phyloP scores from a whole-genome alignment of 2,888 invertebrate genomes.

The Sclerodermus sp. region DNA sequence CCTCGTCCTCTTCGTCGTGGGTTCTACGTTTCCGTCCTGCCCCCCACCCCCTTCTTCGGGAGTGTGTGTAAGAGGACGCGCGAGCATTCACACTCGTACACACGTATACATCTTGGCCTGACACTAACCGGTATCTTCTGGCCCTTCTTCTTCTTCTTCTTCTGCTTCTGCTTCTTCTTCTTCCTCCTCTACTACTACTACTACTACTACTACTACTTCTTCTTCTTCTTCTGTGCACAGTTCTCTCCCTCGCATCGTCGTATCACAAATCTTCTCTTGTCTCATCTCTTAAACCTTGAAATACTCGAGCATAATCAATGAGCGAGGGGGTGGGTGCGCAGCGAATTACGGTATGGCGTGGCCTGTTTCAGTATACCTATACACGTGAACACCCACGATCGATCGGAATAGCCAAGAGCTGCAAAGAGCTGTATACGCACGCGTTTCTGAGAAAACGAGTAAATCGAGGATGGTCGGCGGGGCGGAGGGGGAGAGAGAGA shows the following conservation, averaged over 20 bases:
- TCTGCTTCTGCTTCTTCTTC: slow-evolving; percentile 8
- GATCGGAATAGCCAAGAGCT: not conserved
- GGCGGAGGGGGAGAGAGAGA: slow-evolving; percentile 4
- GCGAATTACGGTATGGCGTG: not conserved
- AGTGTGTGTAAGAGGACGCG: not conserved
- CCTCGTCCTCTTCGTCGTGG: too few relatives aligned
- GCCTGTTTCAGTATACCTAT: not conserved
- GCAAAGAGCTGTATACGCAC: slow-evolving; percentile 1
- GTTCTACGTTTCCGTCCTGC: not conserved
- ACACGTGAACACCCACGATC: not conserved
- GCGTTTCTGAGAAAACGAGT: not conserved
- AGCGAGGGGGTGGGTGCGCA: slow-evolving; percentile 9
- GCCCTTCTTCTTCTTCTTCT: not conserved
- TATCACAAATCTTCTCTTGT: slow-evolving; percentile 36
- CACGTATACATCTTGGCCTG: not conserved
- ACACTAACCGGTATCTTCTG: not conserved
- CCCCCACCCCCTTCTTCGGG: not conserved
- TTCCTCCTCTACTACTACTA: not conserved
- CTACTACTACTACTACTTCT: not conserved
- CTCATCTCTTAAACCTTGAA: slow-evolving; percentile 32
- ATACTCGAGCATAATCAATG: slow-evolving; percentile 36
- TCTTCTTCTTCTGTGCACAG: slow-evolving; percentile 4
- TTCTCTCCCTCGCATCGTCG: slow-evolving; percentile 20
- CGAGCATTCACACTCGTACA: not conserved
- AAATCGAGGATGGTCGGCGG: too few relatives aligned